Percentiles rank a stretch among this genome's conserved stretches.
These are phyloP conservation scores for Byasa hedistus DNA, from an alignment of 2,888 invertebrate species.

Conservation along the genomic window DNA sequence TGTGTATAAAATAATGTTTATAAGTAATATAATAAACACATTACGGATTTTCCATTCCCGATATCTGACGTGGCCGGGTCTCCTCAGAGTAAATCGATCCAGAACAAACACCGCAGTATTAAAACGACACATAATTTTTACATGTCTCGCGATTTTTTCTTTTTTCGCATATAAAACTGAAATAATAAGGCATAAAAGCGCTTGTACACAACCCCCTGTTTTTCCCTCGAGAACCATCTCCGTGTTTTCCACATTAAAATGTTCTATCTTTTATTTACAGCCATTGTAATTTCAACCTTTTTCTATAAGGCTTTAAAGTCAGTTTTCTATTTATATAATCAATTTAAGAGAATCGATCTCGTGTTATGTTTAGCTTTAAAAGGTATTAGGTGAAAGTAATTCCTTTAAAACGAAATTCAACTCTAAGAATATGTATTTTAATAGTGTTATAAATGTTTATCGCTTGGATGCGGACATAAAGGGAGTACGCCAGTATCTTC, in stretches of 20 bases:
- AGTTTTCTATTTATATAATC: slow-evolving; percentile 35
- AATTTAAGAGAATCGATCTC: slow-evolving; percentile 77
- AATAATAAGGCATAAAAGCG: slow-evolving; percentile 43
- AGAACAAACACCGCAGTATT: slow-evolving; percentile 37
- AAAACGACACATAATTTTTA: slow-evolving; percentile 46
- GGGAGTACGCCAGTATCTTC: slow-evolving; percentile 65
- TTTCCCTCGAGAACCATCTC: slow-evolving; percentile 80
- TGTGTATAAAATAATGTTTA: too few relatives aligned
- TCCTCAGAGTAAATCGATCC: slow-evolving; percentile 77
- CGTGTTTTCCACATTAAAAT: slow-evolving; percentile 72
- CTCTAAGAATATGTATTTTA: slow-evolving; percentile 24
- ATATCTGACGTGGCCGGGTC: slow-evolving; percentile 57
- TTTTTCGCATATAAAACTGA: slow-evolving; percentile 21
- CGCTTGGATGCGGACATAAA: slow-evolving; percentile 40
- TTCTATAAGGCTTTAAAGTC: not conserved
- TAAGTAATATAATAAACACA: slow-evolving; percentile 30
- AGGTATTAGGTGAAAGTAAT: slow-evolving; percentile 43
- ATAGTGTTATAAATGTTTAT: slow-evolving; percentile 34
- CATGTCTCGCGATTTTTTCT: slow-evolving; percentile 42
- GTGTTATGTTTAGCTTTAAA: slow-evolving; percentile 43
- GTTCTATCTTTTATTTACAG: slow-evolving; percentile 57
- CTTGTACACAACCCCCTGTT: slow-evolving; percentile 46
- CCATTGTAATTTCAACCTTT: slow-evolving; percentile 43
- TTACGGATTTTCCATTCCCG: slow-evolving; percentile 43
- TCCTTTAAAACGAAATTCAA: slow-evolving; percentile 36